Percentiles rank a stretch among this genome's conserved stretches.
Evolutionary conservation across 2,113 vertebrate species (phyloP).

Genomic region (Salminus brasiliensis): DNA sequence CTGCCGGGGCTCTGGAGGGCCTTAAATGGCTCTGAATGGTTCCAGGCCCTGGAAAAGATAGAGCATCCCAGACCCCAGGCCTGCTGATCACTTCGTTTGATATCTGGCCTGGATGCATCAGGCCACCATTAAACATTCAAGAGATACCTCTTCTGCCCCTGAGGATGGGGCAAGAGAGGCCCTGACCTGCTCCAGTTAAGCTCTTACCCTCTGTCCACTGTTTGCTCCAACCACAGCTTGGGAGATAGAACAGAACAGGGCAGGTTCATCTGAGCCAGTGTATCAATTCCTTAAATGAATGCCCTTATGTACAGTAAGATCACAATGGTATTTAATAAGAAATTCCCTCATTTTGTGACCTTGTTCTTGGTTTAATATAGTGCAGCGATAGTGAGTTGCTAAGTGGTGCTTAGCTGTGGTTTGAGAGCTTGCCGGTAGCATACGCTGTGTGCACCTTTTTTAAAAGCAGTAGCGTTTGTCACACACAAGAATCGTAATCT

Average conservation of each 20-base stretch:
- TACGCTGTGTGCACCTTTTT: no score
- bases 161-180: slow-evolving; percentile 20
- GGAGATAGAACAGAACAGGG: background rate
- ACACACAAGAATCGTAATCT: no score
- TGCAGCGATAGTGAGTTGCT: no score
- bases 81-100: slow-evolving; percentile 45
- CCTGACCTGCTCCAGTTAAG: slow-evolving; percentile 10
- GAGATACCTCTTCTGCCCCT: slow-evolving; percentile 18
- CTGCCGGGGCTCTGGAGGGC: slow-evolving; percentile 50
- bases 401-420: no score
- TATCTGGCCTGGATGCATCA: slow-evolving; percentile 29
- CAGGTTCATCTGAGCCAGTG: background rate
- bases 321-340: no score
- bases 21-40: slow-evolving; percentile 51
- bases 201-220: background rate
- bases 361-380: no score
- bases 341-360: no score
- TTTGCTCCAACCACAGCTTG: background rate
- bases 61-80: slow-evolving; percentile 33
- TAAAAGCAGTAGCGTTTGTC: no score
- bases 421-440: no score
- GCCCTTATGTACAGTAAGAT: no score
- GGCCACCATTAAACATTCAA: slow-evolving; percentile 52
- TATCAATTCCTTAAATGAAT: background rate
- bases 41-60: slow-evolving; percentile 38